Evolutionary conservation across 2,113 vertebrate genomes (phyloP).

Genomic region (Odontophorus gujanensis): DNA sequence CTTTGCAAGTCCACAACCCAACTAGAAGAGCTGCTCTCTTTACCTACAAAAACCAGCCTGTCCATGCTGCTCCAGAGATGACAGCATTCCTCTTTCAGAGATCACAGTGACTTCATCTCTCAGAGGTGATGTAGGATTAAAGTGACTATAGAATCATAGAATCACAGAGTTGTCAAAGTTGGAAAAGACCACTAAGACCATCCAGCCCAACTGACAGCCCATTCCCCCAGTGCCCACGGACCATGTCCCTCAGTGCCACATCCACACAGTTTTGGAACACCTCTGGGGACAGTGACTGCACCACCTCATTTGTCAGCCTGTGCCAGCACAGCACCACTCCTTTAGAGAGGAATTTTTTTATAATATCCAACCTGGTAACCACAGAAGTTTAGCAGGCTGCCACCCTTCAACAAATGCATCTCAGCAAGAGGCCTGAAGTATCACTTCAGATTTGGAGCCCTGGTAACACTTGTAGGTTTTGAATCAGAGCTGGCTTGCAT

Average conservation of each 20-base stretch:
- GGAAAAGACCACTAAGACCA: no score
- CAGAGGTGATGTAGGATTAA: background rate
- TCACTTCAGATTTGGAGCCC: background rate
- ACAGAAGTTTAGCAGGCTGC: background rate
- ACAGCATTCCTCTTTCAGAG: background rate
- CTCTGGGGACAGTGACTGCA: no score
- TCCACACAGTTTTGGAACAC: no score
- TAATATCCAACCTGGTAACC: no score
- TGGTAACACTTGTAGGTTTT: fast-evolving
- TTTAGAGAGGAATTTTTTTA: no score
- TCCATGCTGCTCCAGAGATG: background rate
- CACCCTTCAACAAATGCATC: background rate
- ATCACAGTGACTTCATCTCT: background rate
- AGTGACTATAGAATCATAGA: background rate
- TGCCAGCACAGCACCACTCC: no score
- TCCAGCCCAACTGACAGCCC: no score
- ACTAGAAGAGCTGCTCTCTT: background rate
- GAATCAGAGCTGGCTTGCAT: background rate
- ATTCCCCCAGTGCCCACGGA: no score
- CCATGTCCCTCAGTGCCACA: no score
- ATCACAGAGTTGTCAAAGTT: no score
- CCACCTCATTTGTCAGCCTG: no score
- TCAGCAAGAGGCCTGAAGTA: background rate
- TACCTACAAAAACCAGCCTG: background rate
- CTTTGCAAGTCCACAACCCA: background rate